Base-by-base conservation (phyloP, 2,888 invertebrate genomes). In the Drosophila nr. fundita region DNA sequence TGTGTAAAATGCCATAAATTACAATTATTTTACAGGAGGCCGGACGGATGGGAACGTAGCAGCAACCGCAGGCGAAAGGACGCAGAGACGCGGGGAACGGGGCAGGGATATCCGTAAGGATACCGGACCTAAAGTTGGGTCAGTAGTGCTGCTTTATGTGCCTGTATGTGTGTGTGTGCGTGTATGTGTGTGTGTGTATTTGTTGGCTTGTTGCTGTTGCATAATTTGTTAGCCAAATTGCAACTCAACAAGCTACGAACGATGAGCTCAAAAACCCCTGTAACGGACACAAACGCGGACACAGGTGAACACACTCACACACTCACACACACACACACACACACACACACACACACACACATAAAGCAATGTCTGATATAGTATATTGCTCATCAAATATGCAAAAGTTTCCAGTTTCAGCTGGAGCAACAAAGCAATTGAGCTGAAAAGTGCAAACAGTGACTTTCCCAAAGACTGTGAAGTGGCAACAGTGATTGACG, bases 1-100 rank as follows among this genome's bases (percentile, higher is more conserved):
- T 90, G 83, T 81, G 83, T 76, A 83, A 87, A 87, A 90, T 86
- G 89, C 90, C 87, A 87, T 87, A 90, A 87, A 87, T 90, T 90
- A 86, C 87, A 88, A 90, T 87, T 88, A 87, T 90, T 87, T 88
- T 82, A 78, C 88, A 80, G 73, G 57, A 54, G 36, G 72, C 71
- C 77, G 80, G 66, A 76, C 79, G 78, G 36, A 61, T 49, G 68
- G 45, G 62, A 42, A 42, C 49, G 27, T 55, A n/a, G 48, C 53
- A 49, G 8, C 32, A 45, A 45, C 45, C 24, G 15, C 11, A n/a
- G 18, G 24, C 36, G 11, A 27, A 36, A 4, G 34, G 34, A 30
- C 2, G 30, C 30, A 52, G 52, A 52, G 52, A 24, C 2, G 18
- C 24, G 8, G 34, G 27, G 29, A 11, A 27, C 48, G 74, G 29